Evolutionary conservation across 1,140 invertebrate genomes (phyloP), one percentile per base, ranked within the genome.

Genomic region (Zaprionus africanus): DNA sequence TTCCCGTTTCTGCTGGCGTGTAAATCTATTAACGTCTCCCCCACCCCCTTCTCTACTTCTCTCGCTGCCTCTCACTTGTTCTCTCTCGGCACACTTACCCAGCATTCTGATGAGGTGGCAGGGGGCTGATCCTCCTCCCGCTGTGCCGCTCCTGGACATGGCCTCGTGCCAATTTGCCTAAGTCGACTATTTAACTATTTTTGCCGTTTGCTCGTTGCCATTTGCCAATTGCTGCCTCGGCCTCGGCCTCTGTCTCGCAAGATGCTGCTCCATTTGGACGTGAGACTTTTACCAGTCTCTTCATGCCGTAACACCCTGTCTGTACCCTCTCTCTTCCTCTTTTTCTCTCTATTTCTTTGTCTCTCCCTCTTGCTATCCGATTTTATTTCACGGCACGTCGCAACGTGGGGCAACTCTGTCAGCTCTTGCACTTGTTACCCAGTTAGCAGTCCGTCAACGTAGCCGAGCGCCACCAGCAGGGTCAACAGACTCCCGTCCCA

Each of bases 111-210:
- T 11, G 34, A 22, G 22, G 49, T 34, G 38, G 51, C 62, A 1
- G 36, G 36, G 36, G 41, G 15, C 6, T 17, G 15, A 0, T 46
- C 41, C 17, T 43, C 15, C 26, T 51, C 28, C 31, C 38, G 62
- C 56, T 72, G 66, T 78, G 71, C 49, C 69, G 64, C 72, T 64
- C 58, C 64, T 63, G 61, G 61, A 63, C 61, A 26, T 63, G 46
- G 61, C 71, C 67, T 65, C 76, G 65, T 70, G 82, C 76, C 83
- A 82, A 82, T 85, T 85, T 85, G 83, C 82, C 79, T 85, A 85
- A 86, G 82, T 82, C 77, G 83, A 68, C 82, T 87, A 76, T 82
- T 86, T 87, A 86, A 74, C 82, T 86, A 86, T 87, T 86, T 86
- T 87, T 72, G 78, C 68, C 75, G 66, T 69, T 73, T 64, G 56